A percentile compares a stretch with the other conserved stretches of the same genome.
These are phyloP conservation scores for Lamellibrachia luymesi DNA, from an alignment of 1,140 invertebrate genomes.

Conservation along the genomic window DNA sequence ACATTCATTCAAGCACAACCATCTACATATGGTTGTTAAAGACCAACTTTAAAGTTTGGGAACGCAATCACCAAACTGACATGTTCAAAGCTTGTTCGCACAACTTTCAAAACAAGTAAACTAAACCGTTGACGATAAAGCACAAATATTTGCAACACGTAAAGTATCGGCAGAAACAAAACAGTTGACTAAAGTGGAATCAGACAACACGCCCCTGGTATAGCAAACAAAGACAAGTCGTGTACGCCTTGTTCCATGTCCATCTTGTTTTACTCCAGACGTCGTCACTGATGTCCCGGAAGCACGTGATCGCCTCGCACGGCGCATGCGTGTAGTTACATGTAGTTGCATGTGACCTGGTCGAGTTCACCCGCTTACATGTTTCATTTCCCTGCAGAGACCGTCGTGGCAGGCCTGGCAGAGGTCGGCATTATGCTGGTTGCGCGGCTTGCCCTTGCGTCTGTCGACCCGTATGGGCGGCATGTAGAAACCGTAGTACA, in stretches of 20 bases:
- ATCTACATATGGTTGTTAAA: background rate
- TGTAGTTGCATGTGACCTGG: background rate
- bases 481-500: constrained; percentile 57
- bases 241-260: background rate
- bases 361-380: background rate
- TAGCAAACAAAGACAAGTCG: background rate
- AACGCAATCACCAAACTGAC: background rate
- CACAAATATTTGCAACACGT: background rate
- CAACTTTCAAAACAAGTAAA: background rate
- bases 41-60: background rate
- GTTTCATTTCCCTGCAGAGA: constrained; percentile 40
- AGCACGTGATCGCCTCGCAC: background rate
- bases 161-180: background rate
- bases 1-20: background rate
- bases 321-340: background rate
- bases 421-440: constrained; percentile 57
- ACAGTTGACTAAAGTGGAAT: background rate
- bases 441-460: constrained; percentile 58
- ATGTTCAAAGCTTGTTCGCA: background rate
- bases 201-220: background rate
- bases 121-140: background rate
- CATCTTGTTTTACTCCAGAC: background rate
- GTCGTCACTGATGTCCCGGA: background rate
- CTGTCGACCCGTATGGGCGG: constrained; percentile 56
- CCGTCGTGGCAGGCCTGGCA: constrained; percentile 61